A percentile compares a stretch with the other conserved stretches of the same genome.
These are phyloP conservation scores for Ctenodactylus gundi DNA, from an alignment of 2,113 vertebrate genomes.

Conservation along the genomic window DNA sequence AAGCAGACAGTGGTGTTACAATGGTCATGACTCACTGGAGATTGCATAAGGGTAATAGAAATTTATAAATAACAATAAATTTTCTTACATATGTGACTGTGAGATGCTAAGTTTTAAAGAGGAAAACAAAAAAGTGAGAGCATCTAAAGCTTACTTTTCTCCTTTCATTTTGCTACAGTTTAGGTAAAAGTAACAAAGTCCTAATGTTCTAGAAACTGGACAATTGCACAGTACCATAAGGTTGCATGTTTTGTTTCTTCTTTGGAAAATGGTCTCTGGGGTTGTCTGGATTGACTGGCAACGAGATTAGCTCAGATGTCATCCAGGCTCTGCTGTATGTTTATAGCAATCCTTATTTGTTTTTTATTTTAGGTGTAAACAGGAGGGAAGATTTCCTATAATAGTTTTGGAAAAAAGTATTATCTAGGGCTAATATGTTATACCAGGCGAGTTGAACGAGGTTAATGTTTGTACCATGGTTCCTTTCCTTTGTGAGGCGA, in stretches of 20 bases:
- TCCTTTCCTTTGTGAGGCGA: not conserved
- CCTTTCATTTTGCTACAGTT: not conserved
- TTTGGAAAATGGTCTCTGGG: not conserved
- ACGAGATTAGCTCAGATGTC: not conserved
- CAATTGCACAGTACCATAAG: not conserved
- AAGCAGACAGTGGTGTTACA: not conserved
- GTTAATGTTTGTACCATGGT: not conserved
- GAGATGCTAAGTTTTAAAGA: not conserved
- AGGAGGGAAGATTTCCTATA: not conserved
- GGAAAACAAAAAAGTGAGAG: not conserved
- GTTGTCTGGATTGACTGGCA: not conserved
- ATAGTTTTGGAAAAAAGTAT: slow-evolving; percentile 13
- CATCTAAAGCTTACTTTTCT: not conserved
- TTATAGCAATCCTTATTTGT: not conserved
- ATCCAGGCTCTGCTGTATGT: not conserved
- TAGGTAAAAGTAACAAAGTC: not conserved
- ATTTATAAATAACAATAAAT: not conserved
- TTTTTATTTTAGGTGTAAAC: not conserved
- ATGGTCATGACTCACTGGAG: not conserved
- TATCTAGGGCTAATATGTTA: not conserved
- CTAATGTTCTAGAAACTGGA: not conserved
- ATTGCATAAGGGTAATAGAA: not conserved
- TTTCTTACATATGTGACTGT: not conserved
- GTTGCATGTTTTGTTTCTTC: not conserved
- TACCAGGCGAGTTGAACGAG: not conserved